Conservation (phyloP, 2,113 vertebrate species). For the Ochotona princeps region DNA sequence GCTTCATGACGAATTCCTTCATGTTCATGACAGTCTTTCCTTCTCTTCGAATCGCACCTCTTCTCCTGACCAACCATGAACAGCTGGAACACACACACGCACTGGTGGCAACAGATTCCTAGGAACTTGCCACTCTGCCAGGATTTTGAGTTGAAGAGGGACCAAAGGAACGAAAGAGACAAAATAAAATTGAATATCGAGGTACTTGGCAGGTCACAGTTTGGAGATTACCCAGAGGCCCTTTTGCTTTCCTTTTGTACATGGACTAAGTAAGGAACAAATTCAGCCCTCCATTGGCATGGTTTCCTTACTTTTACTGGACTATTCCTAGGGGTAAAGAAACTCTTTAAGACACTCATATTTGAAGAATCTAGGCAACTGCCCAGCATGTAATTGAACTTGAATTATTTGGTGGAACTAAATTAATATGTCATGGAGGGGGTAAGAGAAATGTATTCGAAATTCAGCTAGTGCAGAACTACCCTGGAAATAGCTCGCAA, state of each 20-base stretch:
- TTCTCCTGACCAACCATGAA: neutral
- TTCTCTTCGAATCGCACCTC: neutral
- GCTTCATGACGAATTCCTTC: neutral
- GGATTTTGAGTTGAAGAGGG: neutral
- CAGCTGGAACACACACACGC: neutral
- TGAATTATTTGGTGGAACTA: conserved; percentile 68
- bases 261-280: conserved; percentile 6
- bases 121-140: neutral
- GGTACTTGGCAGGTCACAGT: neutral
- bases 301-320: conserved; percentile 19
- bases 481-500: conserved; percentile 64
- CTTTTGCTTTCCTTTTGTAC: neutral
- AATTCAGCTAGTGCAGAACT: conserved; percentile 47
- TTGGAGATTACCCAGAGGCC: neutral
- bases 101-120: neutral
- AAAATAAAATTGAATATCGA: conserved; percentile 6
- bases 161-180: neutral
- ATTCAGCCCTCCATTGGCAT: neutral
- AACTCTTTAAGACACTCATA: conserved; percentile 36
- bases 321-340: neutral
- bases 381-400: conserved; percentile 47
- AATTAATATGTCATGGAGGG: conserved; percentile 62
- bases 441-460: conserved; percentile 54
- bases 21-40: too few relatives aligned
- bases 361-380: conserved; percentile 38